Evolutionary conservation across 2,888 invertebrate genomes (phyloP), one percentile per base, ranked within the genome.

Genomic region (Leptarthrus brevirostris): DNA sequence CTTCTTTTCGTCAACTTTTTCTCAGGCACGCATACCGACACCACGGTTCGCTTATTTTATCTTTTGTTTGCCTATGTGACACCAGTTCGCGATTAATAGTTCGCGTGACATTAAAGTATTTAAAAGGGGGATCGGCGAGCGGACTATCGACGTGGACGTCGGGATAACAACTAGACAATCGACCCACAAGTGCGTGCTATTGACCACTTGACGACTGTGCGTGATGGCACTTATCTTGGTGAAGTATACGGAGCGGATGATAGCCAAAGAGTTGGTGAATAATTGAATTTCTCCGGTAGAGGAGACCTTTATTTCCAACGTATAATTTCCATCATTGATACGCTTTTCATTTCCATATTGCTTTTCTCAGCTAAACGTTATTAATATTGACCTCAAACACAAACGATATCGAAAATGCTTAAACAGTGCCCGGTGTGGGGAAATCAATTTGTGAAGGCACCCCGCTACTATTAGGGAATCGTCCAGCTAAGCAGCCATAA

Each of bases 1-100:
- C 14, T 49, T 49, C 49, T 49, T 49, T 49, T 49, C 49, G 49
- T 49, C 49, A 49, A 16, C 18, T 49, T 49, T 49, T 16, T 20
- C 49, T 18, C 49, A 49, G 16, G 20, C 49, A 49, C 49, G 49
- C 49, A 49, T 20, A 49, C 16, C 49, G 49, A 16, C 18, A 8
- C 1, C 49, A 8, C 5, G 20, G 49, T 14, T 49, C 49, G 16
- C 49, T 49, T n/a, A n/a, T n/a, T 49, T 49, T 49, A 49, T 49
- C 49, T 49, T 49, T 49, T 49, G 49, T 49, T 49, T 49, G 49
- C 49, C 49, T 20, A 49, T 49, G 49, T 49, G 49, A 49, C 49
- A 49, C 49, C 12, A 49, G 49, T 18, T n/a, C 20, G 49, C 49
- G 20, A 49, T 49, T 49, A 49, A 49, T 49, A 49, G 49, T 49